Base-by-base conservation (phyloP, 2,113 vertebrate species). In the Gorilla gorilla region DNA sequence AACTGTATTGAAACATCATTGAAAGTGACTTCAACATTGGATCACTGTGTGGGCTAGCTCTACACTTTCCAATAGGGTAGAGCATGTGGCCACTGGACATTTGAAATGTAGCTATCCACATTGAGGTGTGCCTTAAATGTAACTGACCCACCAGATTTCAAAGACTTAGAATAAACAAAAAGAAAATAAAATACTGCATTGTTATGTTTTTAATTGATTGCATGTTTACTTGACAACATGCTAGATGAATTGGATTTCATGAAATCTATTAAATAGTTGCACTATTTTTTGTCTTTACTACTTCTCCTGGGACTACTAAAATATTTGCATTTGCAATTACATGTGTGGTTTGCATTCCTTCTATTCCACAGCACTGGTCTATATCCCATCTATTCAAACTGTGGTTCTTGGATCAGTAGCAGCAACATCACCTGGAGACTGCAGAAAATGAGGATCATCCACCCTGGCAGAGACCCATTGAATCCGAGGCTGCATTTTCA, bases 391-490 rank as follows among this genome's bases (percentile, higher is more conserved):
- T 38, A 1, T 30, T 35, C 59, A 20, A 22, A 59, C 35, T 16
- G 30, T 57, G 88, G 13, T 35, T 6, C 61, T 40, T 57, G n/a
- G 1, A 38, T 9, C 12, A 59, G 22, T 7, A 79, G 27, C 11
- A 40, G 2, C 32, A 27, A 18, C 8, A 1, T 30, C 8, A 13
- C 75, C 30, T 6, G 40, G 55, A 9, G 20, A 5, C 22, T 40
- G 25, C 8, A 7, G 64, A 25, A 30, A 32, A n/a, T 2, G 66
- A 0, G 40, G 16, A 2, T 4, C 4, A 20, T 30, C 2, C 3
- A 25, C 22, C 3, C 32, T 8, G 0, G 30, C 35, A 0, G 1
- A 13, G 27, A 43, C 23, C 22, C 32, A 4, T 0, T 12, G n/a
- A 17, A 20, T 13, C 52, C 9, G 32, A 38, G 6, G 12, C 48